Base-by-base conservation (phyloP, 2,888 invertebrate genomes). In the Pammene aurita region DNA sequence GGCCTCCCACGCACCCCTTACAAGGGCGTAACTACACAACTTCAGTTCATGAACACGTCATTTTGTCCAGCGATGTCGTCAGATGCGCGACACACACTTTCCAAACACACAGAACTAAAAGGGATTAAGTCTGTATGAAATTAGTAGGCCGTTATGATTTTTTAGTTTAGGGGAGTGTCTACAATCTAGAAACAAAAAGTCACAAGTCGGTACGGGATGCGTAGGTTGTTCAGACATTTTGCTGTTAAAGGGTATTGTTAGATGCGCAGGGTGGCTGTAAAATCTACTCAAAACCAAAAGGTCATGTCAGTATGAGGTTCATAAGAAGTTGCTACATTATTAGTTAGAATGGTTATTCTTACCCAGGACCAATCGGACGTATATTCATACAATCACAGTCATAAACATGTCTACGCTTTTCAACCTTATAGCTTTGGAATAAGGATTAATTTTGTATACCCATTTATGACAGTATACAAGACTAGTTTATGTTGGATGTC, bases 101-200 rank as follows among this genome's bases (percentile, higher is more conserved):
- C 26, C 10, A 13, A 34, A n/a, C n/a, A 1, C n/a, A 7, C 41
- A 41, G 18, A 13, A 34, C 14, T 34, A 14, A 46, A 44, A n/a
- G 26, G 26, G 10, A n/a, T 10, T n/a, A 34, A 44, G 26, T 58
- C n/a, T 10, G 9, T 44, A 58, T 11, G 34, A 48, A 48, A 60
- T 7, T 26, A n/a, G 5, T 9, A 48, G 10, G 16, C 35, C 14
- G 14, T 48, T 48, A 34, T 1, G 46, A 60, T 35, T 4, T 60
- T 60, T 78, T 95, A 95, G 88, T 96, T 96, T 92, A 95, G 7
- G n/a, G 13, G 13, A 26, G 11, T 16, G 13, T 2, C 0, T 6
- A n/a, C n/a, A 7, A 0, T 54, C 7, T 13, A 34, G 34, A 6
- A 7, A n/a, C 13, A 5, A 9, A 54, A 54, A 13, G 54, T n/a